Conservation (phyloP, 2,113 vertebrate genomes). For the Ahaetulla prasina region DNA sequence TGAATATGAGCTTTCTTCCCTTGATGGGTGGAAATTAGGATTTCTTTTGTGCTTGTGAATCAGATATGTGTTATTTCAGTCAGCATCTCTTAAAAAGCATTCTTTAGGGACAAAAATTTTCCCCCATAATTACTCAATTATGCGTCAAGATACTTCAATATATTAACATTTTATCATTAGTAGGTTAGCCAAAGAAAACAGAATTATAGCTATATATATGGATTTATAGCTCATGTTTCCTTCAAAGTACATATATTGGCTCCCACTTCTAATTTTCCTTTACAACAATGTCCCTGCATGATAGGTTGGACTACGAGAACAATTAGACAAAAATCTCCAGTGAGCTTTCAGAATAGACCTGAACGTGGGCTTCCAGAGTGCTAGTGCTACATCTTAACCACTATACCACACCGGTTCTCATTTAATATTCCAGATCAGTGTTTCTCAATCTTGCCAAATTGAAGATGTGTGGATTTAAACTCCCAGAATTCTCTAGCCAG, state of each 20-base stretch:
- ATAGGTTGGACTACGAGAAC: neutral
- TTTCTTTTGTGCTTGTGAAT: neutral
- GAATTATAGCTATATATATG: too few species aligned
- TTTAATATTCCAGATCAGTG: neutral
- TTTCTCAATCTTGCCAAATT: neutral
- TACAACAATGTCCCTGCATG: neutral
- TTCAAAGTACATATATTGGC: neutral
- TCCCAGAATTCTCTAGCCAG: neutral
- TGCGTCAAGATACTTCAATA: neutral
- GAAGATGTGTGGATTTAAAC: neutral
- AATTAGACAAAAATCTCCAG: neutral
- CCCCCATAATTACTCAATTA: neutral
- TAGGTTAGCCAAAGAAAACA: neutral
- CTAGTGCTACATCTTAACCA: neutral
- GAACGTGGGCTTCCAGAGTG: neutral
- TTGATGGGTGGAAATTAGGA: neutral
- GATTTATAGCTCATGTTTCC: neutral
- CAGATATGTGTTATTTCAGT: neutral
- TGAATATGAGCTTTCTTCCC: neutral
- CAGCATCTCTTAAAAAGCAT: neutral
- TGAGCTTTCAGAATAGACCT: neutral
- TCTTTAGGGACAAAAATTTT: neutral
- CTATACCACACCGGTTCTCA: neutral
- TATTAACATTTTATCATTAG: neutral
- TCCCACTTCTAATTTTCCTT: neutral